These are phyloP conservation scores for Eupeodes latifasciatus DNA, from an alignment of 2,888 invertebrate species.

Conservation along the genomic window DNA sequence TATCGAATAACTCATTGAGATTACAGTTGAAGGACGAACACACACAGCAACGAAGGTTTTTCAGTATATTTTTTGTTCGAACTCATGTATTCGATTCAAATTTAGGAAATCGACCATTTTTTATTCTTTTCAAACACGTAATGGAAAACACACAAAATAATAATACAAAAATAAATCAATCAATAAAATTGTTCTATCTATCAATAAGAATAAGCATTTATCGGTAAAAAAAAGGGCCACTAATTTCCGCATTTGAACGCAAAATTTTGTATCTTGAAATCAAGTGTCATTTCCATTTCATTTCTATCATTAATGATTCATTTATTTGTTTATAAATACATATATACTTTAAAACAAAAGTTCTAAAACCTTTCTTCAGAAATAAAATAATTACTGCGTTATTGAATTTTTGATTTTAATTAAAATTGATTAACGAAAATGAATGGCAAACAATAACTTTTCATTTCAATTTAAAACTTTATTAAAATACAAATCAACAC, in stretches of 20 bases:
- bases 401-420: conserved; percentile 57
- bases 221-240: too few relatives aligned
- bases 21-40: too few relatives aligned
- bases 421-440: conserved; percentile 70
- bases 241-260: background rate
- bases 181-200: too few relatives aligned
- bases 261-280: background rate
- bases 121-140: too few relatives aligned
- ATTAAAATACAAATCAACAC: conserved; percentile 10
- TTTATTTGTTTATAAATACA: background rate
- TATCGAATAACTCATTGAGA: too few relatives aligned
- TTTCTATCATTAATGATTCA: conserved; percentile 1
- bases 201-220: too few relatives aligned
- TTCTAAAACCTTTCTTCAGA: background rate
- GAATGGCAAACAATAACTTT: conserved; percentile 51
- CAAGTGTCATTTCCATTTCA: conserved; percentile 38
- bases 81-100: too few relatives aligned
- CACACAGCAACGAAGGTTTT: too few relatives aligned
- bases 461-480: background rate
- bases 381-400: conserved; percentile 39
- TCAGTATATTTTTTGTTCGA: too few relatives aligned
- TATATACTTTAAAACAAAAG: background rate
- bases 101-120: too few relatives aligned
- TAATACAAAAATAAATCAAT: too few relatives aligned
- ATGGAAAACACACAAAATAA: too few relatives aligned